These are phyloP conservation scores for Orientallactaga bullata DNA, from an alignment of 2,113 vertebrate genomes.

Conservation along the genomic window DNA sequence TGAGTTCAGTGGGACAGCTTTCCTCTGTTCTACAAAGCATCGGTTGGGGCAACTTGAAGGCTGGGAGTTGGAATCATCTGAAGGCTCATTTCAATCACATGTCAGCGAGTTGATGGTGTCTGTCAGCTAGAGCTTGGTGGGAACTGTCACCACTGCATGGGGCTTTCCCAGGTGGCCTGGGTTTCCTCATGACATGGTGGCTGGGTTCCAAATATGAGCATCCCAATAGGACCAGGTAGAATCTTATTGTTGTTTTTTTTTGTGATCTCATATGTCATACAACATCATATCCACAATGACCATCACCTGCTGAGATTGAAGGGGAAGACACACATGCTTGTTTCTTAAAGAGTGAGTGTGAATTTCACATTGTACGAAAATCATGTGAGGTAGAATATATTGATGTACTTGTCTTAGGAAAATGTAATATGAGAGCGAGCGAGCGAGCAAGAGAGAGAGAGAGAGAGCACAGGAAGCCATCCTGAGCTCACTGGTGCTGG, in stretches of 20 bases:
- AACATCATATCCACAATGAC: neutral
- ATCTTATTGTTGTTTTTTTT: neutral
- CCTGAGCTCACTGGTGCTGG: neutral
- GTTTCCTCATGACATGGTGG: neutral
- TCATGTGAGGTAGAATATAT: neutral
- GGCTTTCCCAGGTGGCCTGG: neutral
- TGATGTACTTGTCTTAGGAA: neutral
- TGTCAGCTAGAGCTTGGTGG: neutral
- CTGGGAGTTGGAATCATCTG: conserved; percentile 10
- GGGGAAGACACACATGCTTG: neutral
- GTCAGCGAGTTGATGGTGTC: neutral
- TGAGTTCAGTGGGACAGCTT: conserved; percentile 1
- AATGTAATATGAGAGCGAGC: neutral
- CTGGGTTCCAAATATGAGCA: conserved; percentile 1
- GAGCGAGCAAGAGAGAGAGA: neutral
- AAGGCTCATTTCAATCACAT: neutral
- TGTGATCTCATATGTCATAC: neutral
- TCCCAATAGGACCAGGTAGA: neutral
- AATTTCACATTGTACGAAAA: conserved; percentile 3
- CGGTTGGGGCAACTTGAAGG: neutral
- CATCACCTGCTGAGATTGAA: neutral
- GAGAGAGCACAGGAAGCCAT: neutral
- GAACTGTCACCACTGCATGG: neutral
- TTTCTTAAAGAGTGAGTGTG: neutral
- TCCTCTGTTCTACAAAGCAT: conserved; percentile 43